These are phyloP conservation scores for Stictocephala bisonia DNA, from an alignment of 2,888 invertebrate species.

Conservation along the genomic window DNA sequence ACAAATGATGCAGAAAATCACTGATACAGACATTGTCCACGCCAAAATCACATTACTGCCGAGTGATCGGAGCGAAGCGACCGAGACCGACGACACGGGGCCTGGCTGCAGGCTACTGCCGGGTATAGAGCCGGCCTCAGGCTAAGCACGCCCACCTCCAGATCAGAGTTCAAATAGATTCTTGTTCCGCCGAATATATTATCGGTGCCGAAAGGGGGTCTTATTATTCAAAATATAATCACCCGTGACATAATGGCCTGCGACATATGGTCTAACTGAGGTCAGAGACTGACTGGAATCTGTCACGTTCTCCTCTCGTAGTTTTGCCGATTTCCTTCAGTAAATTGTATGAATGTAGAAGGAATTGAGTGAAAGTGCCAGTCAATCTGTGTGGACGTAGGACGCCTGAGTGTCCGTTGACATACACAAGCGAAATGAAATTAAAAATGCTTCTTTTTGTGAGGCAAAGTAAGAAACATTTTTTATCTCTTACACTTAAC, in stretches of 20 bases:
- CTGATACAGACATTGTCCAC: slow-evolving; percentile 35
- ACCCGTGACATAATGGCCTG: slow-evolving; percentile 26
- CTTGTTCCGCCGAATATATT: slow-evolving; percentile 40
- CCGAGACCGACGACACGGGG: not conserved
- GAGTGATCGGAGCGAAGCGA: slow-evolving; percentile 11
- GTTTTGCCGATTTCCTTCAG: too few species aligned
- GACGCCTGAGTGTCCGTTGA: too few species aligned
- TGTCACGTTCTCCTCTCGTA: too few species aligned
- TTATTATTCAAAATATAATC: slow-evolving; percentile 31
- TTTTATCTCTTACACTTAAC: too few species aligned
- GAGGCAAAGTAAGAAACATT: too few species aligned
- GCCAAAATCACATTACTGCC: slow-evolving; percentile 23
- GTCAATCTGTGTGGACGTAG: too few species aligned
- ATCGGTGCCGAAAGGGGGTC: slow-evolving; percentile 37
- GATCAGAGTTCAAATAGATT: slow-evolving; percentile 39
- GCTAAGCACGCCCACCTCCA: slow-evolving; percentile 22
- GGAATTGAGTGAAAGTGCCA: too few species aligned
- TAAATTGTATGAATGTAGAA: too few species aligned
- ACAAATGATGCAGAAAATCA: too few species aligned
- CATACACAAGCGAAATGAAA: too few species aligned
- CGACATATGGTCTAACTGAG: slow-evolving; percentile 24
- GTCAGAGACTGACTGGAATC: not conserved
- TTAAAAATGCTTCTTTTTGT: too few species aligned
- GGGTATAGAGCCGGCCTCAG: slow-evolving; percentile 11
- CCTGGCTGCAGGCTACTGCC: slow-evolving; percentile 12